Percentiles rank a stretch among this genome's conserved stretches.
Conservation (phyloP, 2,888 invertebrate genomes). For the Idaea biselata region DNA sequence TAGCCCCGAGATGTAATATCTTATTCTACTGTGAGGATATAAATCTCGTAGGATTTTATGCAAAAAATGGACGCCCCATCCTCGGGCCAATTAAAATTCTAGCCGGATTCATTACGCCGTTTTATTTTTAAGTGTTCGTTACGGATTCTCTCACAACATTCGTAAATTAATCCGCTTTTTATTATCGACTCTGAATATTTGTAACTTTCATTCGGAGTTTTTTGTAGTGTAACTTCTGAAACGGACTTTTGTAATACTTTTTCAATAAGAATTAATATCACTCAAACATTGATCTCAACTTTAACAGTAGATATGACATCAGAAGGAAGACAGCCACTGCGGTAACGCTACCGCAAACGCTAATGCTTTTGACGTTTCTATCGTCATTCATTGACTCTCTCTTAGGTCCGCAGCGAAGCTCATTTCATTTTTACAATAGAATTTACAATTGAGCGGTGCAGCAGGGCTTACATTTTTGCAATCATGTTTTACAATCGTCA, state of each 20-base stretch:
- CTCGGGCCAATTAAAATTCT: constrained; percentile 71
- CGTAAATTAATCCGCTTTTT: constrained; percentile 35
- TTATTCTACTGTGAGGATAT: neutral
- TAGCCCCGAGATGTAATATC: neutral
- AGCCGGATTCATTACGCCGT: constrained; percentile 64
- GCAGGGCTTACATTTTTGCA: no score
- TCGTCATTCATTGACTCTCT: no score
- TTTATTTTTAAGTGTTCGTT: constrained; percentile 66
- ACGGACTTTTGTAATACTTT: neutral
- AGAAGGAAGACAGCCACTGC: no score
- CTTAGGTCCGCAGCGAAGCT: no score
- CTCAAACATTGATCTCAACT: no score
- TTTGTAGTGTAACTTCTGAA: neutral
- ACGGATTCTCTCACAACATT: constrained; percentile 41
- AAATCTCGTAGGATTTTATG: constrained; percentile 28
- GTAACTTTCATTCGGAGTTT: neutral
- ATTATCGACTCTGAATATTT: constrained; percentile 1
- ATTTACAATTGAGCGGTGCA: no score
- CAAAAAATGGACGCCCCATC: constrained; percentile 45
- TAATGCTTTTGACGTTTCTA: no score
- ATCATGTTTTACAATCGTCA: no score
- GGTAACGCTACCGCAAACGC: no score
- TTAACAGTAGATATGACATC: no score
- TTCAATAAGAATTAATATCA: no score
- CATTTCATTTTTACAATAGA: no score